phyloP scores from a whole-genome alignment of 1,140 invertebrate genomes.

The Drosophila bocqueti region DNA sequence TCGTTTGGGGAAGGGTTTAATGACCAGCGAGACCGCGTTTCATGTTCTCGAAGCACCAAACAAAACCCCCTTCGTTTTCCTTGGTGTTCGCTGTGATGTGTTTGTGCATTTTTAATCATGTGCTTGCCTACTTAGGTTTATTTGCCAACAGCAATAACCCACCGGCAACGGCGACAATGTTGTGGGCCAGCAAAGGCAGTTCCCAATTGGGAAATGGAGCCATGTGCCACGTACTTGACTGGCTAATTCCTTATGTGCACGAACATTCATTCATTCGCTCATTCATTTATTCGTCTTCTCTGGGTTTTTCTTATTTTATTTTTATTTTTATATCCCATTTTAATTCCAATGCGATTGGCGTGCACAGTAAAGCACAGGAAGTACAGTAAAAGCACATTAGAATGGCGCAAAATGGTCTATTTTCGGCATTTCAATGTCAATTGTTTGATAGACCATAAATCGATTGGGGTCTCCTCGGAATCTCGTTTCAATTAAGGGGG shows the following conservation, averaged over 20 bases:
- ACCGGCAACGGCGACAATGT: slow-evolving; percentile 47
- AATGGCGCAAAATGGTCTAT: slow-evolving; percentile 57
- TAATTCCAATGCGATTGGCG: slow-evolving; percentile 23
- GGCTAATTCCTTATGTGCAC: slow-evolving; percentile 81
- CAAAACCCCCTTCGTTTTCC: background rate
- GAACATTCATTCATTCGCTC: slow-evolving; percentile 38
- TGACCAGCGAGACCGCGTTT: slow-evolving; percentile 51
- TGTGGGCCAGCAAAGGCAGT: slow-evolving; percentile 53
- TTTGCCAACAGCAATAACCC: slow-evolving; percentile 45
- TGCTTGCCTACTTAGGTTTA: slow-evolving; percentile 76
- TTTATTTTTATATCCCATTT: slow-evolving; percentile 11
- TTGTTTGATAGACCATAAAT: slow-evolving; percentile 49
- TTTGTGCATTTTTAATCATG: slow-evolving; percentile 79
- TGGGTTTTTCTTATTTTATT: slow-evolving; percentile 19
- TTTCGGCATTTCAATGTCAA: slow-evolving; percentile 74
- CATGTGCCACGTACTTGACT: slow-evolving; percentile 74
- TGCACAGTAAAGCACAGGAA: slow-evolving; percentile 48
- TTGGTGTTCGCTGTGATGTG: slow-evolving; percentile 24
- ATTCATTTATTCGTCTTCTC: slow-evolving; percentile 2
- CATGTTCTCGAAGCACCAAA: slow-evolving; percentile 16
- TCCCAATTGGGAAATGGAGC: slow-evolving; percentile 73
- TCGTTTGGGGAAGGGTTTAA: slow-evolving; percentile 58
- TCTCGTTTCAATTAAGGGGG: slow-evolving; percentile 65
- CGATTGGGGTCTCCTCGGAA: slow-evolving; percentile 38
- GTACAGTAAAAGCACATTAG: slow-evolving; percentile 69